Evolutionary conservation across 2,797 vertebrate species (phyloP).

Genomic region (Pogoniulus pusillus): DNA sequence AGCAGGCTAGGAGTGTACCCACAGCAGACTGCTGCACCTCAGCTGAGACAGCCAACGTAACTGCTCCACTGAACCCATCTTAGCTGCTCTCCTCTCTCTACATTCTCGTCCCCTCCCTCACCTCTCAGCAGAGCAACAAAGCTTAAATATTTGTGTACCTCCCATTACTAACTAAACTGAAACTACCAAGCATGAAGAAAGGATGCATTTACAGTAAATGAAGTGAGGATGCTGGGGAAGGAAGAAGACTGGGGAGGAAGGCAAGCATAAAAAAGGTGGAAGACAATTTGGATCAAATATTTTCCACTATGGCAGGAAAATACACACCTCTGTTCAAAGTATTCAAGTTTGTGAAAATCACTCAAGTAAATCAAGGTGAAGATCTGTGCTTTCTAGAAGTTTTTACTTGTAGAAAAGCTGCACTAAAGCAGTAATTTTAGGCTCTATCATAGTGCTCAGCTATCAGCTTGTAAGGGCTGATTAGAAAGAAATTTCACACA

Average conservation of each 20-base stretch:
- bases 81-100: not conserved
- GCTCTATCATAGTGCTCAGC: not conserved
- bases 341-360: not conserved
- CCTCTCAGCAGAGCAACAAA: not conserved
- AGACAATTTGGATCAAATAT: no score
- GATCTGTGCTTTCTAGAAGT: not conserved
- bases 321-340: not conserved
- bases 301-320: no score
- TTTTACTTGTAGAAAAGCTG: not conserved
- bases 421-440: not conserved
- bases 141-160: not conserved
- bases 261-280: not conserved
- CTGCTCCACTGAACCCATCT: not conserved
- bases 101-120: not conserved
- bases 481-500: constrained; percentile 2
- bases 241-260: not conserved
- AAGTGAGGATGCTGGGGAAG: not conserved
- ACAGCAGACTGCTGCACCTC: not conserved
- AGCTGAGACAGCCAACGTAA: not conserved
- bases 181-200: not conserved
- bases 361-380: not conserved
- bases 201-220: not conserved
- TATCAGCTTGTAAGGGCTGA: not conserved
- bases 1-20: not conserved
- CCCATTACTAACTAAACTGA: not conserved